Evolutionary conservation across 2,888 invertebrate species (phyloP).

Genomic region (Zhuqinia jingwanae): DNA sequence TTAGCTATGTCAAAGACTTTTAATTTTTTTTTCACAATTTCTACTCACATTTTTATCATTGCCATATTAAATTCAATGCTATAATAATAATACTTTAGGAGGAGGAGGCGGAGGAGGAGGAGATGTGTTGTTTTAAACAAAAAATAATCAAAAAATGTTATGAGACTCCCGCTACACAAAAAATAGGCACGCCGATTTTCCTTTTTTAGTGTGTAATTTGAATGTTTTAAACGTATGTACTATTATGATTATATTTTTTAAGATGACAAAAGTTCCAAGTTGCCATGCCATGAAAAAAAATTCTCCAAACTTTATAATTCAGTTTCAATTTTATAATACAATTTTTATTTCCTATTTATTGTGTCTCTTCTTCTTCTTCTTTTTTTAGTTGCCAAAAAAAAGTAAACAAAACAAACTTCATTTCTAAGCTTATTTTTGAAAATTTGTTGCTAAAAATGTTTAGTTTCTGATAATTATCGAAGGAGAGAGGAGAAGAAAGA

Average conservation of each 20-base stretch:
- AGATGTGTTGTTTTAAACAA: not conserved
- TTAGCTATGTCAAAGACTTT: not conserved
- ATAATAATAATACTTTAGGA: not conserved
- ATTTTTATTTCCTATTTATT: too few relatives aligned
- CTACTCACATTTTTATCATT: constrained; percentile 36
- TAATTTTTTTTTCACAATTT: constrained; percentile 27
- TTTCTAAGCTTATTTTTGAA: constrained; percentile 1
- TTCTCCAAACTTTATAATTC: too few relatives aligned
- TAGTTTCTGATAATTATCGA: not conserved
- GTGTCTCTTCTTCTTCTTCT: not conserved
- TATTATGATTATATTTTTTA: too few relatives aligned
- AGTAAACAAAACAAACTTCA: too few relatives aligned
- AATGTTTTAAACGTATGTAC: not conserved
- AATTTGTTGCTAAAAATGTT: not conserved
- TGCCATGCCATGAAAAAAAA: not conserved
- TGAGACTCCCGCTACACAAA: constrained; percentile 5
- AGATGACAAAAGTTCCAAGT: not conserved
- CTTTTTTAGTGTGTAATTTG: constrained; percentile 1
- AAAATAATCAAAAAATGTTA: not conserved
- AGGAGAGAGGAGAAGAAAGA: too few relatives aligned
- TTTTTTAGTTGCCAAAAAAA: not conserved
- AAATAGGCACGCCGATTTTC: not conserved
- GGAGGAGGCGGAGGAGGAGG: too few relatives aligned
- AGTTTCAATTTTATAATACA: too few relatives aligned
- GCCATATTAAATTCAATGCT: constrained; percentile 43